phyloP scores from a whole-genome alignment of 2,797 vertebrate species.

The Ammospiza maritima region DNA sequence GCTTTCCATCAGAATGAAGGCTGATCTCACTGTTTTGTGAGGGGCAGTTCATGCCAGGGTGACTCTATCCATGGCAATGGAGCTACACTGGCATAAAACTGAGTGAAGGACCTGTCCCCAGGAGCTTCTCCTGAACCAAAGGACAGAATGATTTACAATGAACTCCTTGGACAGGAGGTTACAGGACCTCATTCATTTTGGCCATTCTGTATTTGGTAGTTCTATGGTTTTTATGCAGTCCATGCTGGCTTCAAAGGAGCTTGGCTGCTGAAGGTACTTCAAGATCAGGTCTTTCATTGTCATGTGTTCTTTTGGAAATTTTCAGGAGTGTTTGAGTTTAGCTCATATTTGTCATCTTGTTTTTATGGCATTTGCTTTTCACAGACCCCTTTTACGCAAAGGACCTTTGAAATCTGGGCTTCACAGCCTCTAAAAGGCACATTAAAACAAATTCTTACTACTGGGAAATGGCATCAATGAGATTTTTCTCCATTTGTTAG shows the following conservation, averaged over 20 bases:
- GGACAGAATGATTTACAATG: neutral
- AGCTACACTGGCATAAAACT: neutral
- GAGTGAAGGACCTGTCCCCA: neutral
- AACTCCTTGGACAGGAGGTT: neutral
- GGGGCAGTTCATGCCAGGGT: neutral
- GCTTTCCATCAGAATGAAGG: neutral
- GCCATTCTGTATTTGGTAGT: neutral
- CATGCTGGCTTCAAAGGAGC: neutral
- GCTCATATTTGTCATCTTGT: neutral
- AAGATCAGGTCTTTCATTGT: neutral
- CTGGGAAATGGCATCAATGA: neutral
- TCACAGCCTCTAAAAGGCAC: neutral
- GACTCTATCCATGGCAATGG: neutral
- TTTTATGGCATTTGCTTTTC: slow-evolving; percentile 1
- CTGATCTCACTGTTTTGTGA: neutral
- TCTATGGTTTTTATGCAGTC: neutral
- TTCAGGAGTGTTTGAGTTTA: slow-evolving; percentile 10
- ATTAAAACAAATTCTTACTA: neutral
- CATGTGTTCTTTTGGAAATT: neutral
- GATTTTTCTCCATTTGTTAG: neutral
- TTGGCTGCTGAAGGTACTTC: slow-evolving; percentile 1
- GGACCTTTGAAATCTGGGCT: slow-evolving; percentile 18
- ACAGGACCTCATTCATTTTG: neutral
- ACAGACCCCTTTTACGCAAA: neutral
- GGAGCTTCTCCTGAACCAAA: neutral